phyloP scores from a whole-genome alignment of 2,797 vertebrate genomes.

The Oophaga sylvatica region DNA sequence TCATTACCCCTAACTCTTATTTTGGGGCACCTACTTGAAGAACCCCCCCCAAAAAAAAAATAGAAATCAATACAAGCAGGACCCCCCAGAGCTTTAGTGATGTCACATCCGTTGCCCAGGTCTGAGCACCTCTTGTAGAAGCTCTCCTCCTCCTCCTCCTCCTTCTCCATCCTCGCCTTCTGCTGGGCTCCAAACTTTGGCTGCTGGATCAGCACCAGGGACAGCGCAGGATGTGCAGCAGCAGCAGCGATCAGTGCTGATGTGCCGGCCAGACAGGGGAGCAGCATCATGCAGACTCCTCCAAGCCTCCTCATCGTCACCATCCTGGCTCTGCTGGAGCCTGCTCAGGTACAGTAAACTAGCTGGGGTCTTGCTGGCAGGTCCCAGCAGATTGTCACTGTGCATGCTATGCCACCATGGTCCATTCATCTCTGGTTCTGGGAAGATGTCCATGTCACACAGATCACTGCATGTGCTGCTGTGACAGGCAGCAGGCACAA shows the following conservation, averaged over 20 bases:
- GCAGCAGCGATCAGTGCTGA: conserved; percentile 68
- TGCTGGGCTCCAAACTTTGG: conserved; percentile 76
- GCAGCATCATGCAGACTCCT: conserved; percentile 88
- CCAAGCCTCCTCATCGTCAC: conserved; percentile 83
- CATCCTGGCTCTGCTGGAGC: conserved; percentile 85
- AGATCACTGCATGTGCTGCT: conserved; percentile 12
- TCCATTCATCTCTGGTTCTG: conserved; percentile 17
- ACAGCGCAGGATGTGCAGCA: conserved; percentile 69
- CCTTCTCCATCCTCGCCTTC: conserved; percentile 16
- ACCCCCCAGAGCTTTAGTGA: conserved; percentile 71
- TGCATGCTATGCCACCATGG: conserved; percentile 3
- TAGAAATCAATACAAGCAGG: conserved; percentile 50
- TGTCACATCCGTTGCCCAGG: conserved; percentile 79
- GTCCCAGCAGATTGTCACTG: conserved; percentile 40
- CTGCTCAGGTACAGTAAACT: conserved; percentile 82
- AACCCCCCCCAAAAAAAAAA: conserved; percentile 31
- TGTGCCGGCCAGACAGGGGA: conserved; percentile 67
- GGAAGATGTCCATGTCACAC: neutral
- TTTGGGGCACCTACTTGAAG: conserved; percentile 23
- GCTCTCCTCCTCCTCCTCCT: conserved; percentile 59
- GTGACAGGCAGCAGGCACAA: conserved; percentile 63
- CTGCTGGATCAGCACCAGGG: conserved; percentile 66
- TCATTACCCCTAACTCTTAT: neutral
- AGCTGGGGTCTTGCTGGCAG: conserved; percentile 35
- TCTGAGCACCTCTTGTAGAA: conserved; percentile 71